Percentiles rank a stretch among this genome's conserved stretches.
Conservation (phyloP, 2,797 vertebrate genomes). For the Labroides dimidiatus region DNA sequence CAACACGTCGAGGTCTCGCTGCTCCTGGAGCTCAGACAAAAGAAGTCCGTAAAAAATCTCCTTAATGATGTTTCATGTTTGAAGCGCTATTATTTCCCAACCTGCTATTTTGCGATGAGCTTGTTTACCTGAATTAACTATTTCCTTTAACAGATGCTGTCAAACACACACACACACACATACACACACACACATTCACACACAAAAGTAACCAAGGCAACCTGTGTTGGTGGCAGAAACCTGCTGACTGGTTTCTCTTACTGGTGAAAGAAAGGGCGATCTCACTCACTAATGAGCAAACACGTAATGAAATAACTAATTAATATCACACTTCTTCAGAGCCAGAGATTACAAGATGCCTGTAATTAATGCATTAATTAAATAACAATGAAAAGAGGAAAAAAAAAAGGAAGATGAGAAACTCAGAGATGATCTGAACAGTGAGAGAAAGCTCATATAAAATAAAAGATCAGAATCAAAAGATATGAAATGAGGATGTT, state of each 20-base stretch:
- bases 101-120: background rate
- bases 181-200: too few species aligned
- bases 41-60: background rate
- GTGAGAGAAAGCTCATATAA: background rate
- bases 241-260: background rate
- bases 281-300: background rate
- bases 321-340: background rate
- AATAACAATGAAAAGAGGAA: background rate
- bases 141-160: background rate
- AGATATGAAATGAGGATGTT: background rate
- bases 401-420: background rate
- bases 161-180: conserved; percentile 7
- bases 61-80: too few species aligned
- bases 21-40: conserved; percentile 4
- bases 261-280: background rate
- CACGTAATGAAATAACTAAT: background rate
- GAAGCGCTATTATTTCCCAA: background rate
- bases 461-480: background rate
- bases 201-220: conserved; percentile 37
- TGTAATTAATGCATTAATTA: background rate
- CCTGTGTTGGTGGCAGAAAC: background rate
- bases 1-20: conserved; percentile 31
- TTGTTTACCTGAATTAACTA: background rate
- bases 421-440: background rate
- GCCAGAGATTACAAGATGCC: background rate